phyloP scores from a whole-genome alignment of 37 sponge, comb jelly and placozoan genomes.

The Theonella swinhoei region DNA sequence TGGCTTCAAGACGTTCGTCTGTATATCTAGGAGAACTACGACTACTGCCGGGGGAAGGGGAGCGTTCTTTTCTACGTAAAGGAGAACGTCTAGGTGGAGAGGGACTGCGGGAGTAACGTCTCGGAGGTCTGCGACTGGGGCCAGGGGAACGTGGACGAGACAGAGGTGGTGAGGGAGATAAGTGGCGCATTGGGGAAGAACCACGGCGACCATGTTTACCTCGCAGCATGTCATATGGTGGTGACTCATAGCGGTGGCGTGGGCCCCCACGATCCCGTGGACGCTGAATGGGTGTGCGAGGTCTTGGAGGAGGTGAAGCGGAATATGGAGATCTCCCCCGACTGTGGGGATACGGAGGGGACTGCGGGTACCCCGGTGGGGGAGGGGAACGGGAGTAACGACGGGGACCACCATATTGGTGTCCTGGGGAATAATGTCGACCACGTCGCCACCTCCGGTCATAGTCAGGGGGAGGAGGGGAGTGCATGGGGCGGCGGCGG shows the following conservation, averaged over 20 bases:
- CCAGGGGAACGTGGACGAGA: slow-evolving; percentile 16
- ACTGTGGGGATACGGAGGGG: slow-evolving; percentile 20
- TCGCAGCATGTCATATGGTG: slow-evolving; percentile 26
- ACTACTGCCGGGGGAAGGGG: slow-evolving; percentile 15
- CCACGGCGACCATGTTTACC: slow-evolving; percentile 3
- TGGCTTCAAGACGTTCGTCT: not conserved
- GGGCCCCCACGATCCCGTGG: not conserved
- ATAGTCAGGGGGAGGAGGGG: slow-evolving; percentile 28
- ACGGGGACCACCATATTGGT: not conserved
- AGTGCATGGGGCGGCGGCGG: not conserved
- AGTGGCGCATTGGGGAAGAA: slow-evolving; percentile 14
- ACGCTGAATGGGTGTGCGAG: slow-evolving; percentile 19
- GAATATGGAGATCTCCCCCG: slow-evolving; percentile 23
- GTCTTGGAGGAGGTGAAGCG: slow-evolving; percentile 21
- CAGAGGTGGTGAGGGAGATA: slow-evolving; percentile 25
- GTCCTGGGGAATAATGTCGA: slow-evolving; percentile 6
- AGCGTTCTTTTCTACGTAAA: slow-evolving; percentile 3
- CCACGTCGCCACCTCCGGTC: slow-evolving; percentile 15
- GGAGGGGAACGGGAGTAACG: slow-evolving; percentile 13
- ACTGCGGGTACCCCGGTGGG: not conserved
- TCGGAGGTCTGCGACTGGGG: not conserved
- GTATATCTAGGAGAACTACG: slow-evolving; percentile 18
- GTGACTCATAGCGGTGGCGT: slow-evolving; percentile 44
- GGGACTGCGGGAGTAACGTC: slow-evolving; percentile 14
- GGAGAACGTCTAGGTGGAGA: slow-evolving; percentile 30